Evolutionary conservation across 2,888 invertebrate genomes (phyloP), one percentile per base, ranked within the genome.

Genomic region (Lasioglossum zephyrum): DNA sequence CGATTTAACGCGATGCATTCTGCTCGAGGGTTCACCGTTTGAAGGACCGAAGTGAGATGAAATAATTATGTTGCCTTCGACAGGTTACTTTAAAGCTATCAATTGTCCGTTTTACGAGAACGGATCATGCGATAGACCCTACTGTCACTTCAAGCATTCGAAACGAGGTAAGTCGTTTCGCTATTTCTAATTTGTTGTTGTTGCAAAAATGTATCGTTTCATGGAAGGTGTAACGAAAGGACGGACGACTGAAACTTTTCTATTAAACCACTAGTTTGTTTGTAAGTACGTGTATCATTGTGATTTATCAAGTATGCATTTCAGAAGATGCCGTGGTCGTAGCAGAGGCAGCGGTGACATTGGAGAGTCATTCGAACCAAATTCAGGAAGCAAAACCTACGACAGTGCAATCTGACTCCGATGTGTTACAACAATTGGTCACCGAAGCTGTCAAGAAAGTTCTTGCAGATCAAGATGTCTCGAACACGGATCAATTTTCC

Each of bases 101-200:
- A 96, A 96, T 92, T 99, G 99, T 95, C 98, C 99, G 41, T 98
- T 97, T 95, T 98, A 97, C 95, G 97, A 97, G 93, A 97, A 96
- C 94, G 97, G 97, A 86, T 95, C 96, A 77, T 99, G 99, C 95
- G 97, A 97, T 91, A 96, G 99, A 92, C 98, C 98, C 39, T 98
- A 98, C 95, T 99, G 99, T 95, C 98, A 99, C 95, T 99, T 98
- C 95, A 97, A 98, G 93, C 99, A 99, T 95, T 96, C 97, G 90
- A 97, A 97, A 93, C 97, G 97, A 96, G 98, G 98, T 96, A 93
- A 89, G 83, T 80, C 9, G 0, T 9, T 72, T 53, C n/a, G 26
- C 78, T 63, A 9, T 44, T 63, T 63, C 1, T 1, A 47, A 18
- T 22, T 53, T 60, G 6, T 26, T 22, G 18, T 31, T 18, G 18